Conservation (phyloP, 2,797 vertebrate species). For the Helostoma temminkii region DNA sequence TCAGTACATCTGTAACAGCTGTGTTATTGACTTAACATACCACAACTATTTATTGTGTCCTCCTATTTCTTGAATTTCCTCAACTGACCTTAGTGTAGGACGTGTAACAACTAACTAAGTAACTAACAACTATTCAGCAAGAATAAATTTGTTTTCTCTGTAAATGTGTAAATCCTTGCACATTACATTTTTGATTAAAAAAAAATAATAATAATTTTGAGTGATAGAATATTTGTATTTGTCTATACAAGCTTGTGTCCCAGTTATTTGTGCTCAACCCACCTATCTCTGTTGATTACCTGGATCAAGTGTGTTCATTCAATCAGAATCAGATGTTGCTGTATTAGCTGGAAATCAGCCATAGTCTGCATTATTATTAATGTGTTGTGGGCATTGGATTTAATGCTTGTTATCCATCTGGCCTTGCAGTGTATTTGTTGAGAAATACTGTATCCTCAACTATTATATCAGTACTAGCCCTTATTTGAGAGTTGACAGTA, state of each 20-base stretch:
- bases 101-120: too few species aligned
- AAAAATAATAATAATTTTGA: too few species aligned
- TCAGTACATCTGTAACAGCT: neutral
- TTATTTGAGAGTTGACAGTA: slow-evolving; percentile 5
- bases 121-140: too few species aligned
- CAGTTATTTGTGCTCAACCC: too few species aligned
- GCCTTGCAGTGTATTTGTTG: neutral
- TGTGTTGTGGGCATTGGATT: neutral
- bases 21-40: neutral
- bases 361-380: slow-evolving; percentile 6
- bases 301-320: too few species aligned
- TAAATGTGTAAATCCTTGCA: neutral
- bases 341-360: slow-evolving; percentile 1
- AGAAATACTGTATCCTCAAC: neutral
- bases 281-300: too few species aligned
- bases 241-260: too few species aligned
- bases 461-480: neutral
- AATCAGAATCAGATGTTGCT: too few species aligned
- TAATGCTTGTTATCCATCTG: slow-evolving; percentile 9
- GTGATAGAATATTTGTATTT: too few species aligned
- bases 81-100: neutral
- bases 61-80: slow-evolving; percentile 8
- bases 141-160: too few species aligned
- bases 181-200: too few species aligned
- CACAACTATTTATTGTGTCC: neutral